phyloP scores from a whole-genome alignment of 2,888 invertebrate genomes.

The Thelaira solivaga region DNA sequence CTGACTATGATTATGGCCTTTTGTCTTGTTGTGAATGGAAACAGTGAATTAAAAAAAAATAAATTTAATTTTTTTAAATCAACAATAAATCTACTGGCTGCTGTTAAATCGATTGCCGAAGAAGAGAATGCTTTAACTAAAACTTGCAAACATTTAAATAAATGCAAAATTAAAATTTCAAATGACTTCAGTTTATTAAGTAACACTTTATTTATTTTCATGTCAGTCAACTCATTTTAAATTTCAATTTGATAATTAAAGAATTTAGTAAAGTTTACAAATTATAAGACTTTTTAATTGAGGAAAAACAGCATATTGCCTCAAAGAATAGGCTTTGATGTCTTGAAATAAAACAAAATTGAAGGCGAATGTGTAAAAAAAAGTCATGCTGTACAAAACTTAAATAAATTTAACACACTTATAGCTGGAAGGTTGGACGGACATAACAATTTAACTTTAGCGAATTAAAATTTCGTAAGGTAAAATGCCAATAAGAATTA shows the following conservation, averaged over 20 bases:
- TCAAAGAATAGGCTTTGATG: not conserved
- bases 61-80: too few relatives aligned
- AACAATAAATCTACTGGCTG: too few relatives aligned
- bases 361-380: slow-evolving; percentile 1
- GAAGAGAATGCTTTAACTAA: too few relatives aligned
- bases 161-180: too few relatives aligned
- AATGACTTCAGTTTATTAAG: not conserved
- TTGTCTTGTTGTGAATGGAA: too few relatives aligned
- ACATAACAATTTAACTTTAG: not conserved
- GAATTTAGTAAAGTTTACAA: slow-evolving; percentile 8
- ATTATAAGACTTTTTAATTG: slow-evolving; percentile 33
- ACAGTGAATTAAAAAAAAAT: too few relatives aligned
- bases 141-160: too few relatives aligned
- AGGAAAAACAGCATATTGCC: not conserved
- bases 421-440: not conserved
- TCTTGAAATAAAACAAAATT: not conserved
- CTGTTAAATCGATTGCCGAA: too few relatives aligned
- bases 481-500: slow-evolving; percentile 62
- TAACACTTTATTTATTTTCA: not conserved
- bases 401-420: slow-evolving; percentile 34
- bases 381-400: slow-evolving; percentile 34
- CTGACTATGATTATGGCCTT: too few relatives aligned
- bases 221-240: not conserved
- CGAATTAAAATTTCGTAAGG: slow-evolving; percentile 24
- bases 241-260: not conserved